phyloP scores from a whole-genome alignment of 1,140 invertebrate species.

The Lethocerus indicus region DNA sequence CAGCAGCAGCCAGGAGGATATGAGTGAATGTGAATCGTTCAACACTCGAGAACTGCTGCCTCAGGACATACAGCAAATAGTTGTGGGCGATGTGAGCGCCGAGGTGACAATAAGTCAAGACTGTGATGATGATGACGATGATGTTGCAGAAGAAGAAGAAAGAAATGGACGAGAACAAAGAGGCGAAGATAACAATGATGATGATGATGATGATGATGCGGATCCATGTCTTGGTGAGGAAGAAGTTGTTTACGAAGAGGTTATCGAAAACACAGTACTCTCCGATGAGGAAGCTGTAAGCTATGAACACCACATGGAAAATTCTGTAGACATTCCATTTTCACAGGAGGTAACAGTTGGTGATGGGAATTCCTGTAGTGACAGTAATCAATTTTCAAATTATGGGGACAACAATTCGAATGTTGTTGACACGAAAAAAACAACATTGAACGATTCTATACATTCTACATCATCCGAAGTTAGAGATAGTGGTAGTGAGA shows the following conservation, averaged over 20 bases:
- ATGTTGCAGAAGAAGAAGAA: conserved; percentile 3
- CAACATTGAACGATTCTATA: too few relatives aligned
- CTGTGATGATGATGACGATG: conserved; percentile 4
- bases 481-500: too few relatives aligned
- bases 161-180: neutral
- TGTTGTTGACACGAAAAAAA: too few relatives aligned
- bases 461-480: too few relatives aligned
- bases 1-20: conserved; percentile 3
- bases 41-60: conserved; percentile 9
- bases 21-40: conserved; percentile 2
- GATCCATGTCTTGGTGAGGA: neutral
- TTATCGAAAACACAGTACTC: conserved; percentile 1
- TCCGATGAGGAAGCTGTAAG: too few relatives aligned
- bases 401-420: too few relatives aligned
- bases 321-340: too few relatives aligned
- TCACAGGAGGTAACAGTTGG: too few relatives aligned
- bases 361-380: too few relatives aligned
- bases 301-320: too few relatives aligned
- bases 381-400: too few relatives aligned
- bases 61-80: conserved; percentile 14
- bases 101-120: neutral
- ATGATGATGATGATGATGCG: conserved; percentile 3
- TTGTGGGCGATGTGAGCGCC: conserved; percentile 11
- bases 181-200: conserved; percentile 5
- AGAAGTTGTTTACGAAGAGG: conserved; percentile 6